These are phyloP conservation scores for Clanis bilineata DNA, from an alignment of 2,888 invertebrate genomes.

Conservation along the genomic window DNA sequence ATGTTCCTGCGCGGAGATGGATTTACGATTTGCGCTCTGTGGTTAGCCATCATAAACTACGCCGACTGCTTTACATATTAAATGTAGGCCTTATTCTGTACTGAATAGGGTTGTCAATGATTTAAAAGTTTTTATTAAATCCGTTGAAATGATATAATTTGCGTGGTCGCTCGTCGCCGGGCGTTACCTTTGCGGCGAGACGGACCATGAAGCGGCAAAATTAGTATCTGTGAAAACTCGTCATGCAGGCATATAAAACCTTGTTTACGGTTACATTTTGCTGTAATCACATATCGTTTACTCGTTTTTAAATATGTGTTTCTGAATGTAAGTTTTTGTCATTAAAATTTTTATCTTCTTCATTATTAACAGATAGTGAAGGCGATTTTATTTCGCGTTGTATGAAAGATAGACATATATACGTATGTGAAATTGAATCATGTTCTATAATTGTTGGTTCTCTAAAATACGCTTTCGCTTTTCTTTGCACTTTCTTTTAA, in stretches of 20 bases:
- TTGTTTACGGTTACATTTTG: conserved; percentile 28
- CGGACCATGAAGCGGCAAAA: conserved; percentile 44
- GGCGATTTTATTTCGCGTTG: no score
- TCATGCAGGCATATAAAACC: conserved; percentile 27
- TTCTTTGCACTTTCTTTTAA: no score
- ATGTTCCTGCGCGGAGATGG: conserved; percentile 45
- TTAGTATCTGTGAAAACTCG: conserved; percentile 33
- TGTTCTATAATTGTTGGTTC: no score
- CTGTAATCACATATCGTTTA: conserved; percentile 24
- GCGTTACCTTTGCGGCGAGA: conserved; percentile 35
- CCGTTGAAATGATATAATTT: conserved; percentile 63
- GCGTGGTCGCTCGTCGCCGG: conserved; percentile 50
- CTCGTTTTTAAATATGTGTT: conserved; percentile 19
- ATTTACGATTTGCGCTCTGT: conserved; percentile 62
- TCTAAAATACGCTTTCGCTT: no score
- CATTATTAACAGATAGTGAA: no score
- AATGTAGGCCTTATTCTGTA: conserved; percentile 24
- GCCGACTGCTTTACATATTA: conserved; percentile 24
- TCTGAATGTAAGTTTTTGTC: not conserved
- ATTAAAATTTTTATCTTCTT: not conserved
- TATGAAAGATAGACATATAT: no score
- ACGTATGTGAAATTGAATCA: no score
- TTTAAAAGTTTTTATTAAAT: conserved; percentile 21
- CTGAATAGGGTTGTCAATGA: conserved; percentile 30
- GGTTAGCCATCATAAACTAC: conserved; percentile 55